Base-by-base conservation (phyloP, 2,113 vertebrate species). In the Halcyon senegalensis region DNA sequence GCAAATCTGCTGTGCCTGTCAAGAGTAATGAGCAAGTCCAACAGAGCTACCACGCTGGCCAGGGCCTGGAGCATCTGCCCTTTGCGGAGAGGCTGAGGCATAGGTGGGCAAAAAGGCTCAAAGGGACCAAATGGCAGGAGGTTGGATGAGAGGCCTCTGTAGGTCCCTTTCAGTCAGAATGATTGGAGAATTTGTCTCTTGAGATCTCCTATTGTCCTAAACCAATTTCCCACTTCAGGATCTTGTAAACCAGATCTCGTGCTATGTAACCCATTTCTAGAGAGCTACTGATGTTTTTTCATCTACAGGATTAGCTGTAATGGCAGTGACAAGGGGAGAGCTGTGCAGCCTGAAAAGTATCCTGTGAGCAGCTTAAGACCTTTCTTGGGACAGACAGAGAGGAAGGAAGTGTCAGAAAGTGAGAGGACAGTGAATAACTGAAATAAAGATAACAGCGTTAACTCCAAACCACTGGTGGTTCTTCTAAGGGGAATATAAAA, bases 71-170 rank as follows among this genome's bases (percentile, higher is more conserved):
- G 62, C 50, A n/a, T 10, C 8, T 16, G 30, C 37, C 16, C 11
- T 62, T 24, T 25, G 41, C 46, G 28, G 43, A 77, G 56, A 41
- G 55, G 58, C 77, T 2, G 23, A 50, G 72, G 37, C 0, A 0
- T 8, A 8, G 68, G 4, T 1, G 0, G 21, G 20, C 27, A 63
- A 11, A 30, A 30, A 0, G 1, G 19, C 46, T 75, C 16, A 13
- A 8, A 12, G 39, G 23, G 13, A 35, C 13, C 10, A 7, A 16
- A 4, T 0, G 1, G 33, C 24, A 13, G 46, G 24, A 16, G n/a
- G 35, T 8, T 85, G 55, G 21, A 9, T 7, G 31, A 25, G 55
- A 85, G 23, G 9, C 21, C 41, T 43, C 44, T 1, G 0, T 35
- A 43, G 35, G 3, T 64, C 18, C 9, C n/a, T 68, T 63, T 43